Base-by-base conservation (phyloP, 1,140 invertebrate genomes). In the Scylla paramamosain region DNA sequence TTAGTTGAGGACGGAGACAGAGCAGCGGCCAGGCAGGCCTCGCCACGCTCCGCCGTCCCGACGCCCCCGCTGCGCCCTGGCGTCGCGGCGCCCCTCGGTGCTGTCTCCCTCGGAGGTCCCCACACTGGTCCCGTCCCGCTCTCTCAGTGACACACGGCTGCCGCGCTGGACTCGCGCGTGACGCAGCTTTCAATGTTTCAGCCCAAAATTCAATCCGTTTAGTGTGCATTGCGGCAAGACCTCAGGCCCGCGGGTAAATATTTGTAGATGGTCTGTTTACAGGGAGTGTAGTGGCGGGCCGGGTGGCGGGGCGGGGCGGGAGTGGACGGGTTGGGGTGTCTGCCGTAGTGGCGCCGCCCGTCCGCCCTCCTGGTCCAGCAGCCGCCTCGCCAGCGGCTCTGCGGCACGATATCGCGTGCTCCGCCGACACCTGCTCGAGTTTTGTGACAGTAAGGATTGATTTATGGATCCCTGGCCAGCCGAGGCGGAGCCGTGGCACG, bases 391-490 rank as follows among this genome's bases (percentile, higher is more conserved):
- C 67, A 25, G 67, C 67, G 67, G 67, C 67, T n/a, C 67, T 77
- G 67, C 67, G 67, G 67, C 67, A 28, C 90, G 46, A 77, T 32
- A 91, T 91, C 52, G 90, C 90, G 90, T 91, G 90, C 90, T 77
- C 52, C 52, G 67, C 90, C 89, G 39, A 77, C 90, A 91, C 89
- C 89, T 32, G 90, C 52, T 91, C 52, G 59, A 91, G 90, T 77
- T 91, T 77, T 91, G 90, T 91, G 90, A 91, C 59, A 91, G 52
- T 91, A 29, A 91, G 90, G 90, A 91, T 91, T 91, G 90, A 91
- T 91, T 91, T 91, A 91, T 91, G 90, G 90, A 91, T 91, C 90
- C 52, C 29, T 28, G 29, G 90, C 29, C 29, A 29, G 90, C 46
- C 59, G n/a, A 91, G 89, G 89, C 32, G 90, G 90, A 91, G 90